Percentiles rank a stretch among this genome's conserved stretches.
Conservation (phyloP, 2,888 invertebrate genomes). For the Hemaris fuciformis region DNA sequence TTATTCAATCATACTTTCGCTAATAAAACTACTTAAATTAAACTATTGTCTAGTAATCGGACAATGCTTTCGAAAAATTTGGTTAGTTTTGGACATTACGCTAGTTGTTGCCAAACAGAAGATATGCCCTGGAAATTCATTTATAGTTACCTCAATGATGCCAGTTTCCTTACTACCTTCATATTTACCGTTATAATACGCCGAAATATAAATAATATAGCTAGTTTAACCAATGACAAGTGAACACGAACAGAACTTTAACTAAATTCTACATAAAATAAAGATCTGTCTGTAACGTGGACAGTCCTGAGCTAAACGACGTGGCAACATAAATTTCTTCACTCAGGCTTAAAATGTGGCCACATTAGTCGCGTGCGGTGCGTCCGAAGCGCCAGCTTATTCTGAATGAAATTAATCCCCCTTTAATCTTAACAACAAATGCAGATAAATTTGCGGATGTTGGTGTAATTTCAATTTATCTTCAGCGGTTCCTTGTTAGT, state of each 20-base stretch:
- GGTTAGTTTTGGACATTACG: too few relatives aligned
- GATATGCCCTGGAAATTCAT: too few relatives aligned
- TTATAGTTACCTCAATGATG: too few relatives aligned
- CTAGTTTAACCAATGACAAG: neutral
- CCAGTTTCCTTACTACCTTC: too few relatives aligned
- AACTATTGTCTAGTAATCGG: too few relatives aligned
- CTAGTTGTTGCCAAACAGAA: too few relatives aligned
- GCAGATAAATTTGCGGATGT: constrained; percentile 41
- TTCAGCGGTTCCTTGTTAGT: constrained; percentile 30
- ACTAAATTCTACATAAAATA: neutral
- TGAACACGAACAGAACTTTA: neutral
- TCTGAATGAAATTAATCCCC: constrained; percentile 48
- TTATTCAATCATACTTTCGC: too few relatives aligned
- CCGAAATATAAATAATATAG: too few relatives aligned
- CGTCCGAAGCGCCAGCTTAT: constrained; percentile 37
- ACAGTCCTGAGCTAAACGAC: neutral
- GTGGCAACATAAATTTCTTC: constrained; percentile 17
- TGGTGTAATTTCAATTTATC: constrained; percentile 45
- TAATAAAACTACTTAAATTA: too few relatives aligned
- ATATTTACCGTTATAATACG: too few relatives aligned
- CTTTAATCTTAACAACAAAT: constrained; percentile 36
- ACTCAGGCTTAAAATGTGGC: constrained; percentile 27
- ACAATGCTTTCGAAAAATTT: too few relatives aligned
- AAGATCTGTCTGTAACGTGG: neutral
- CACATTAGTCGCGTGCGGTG: constrained; percentile 35